Conservation (phyloP, 2,113 vertebrate genomes). For the Pontoporia blainvillei region DNA sequence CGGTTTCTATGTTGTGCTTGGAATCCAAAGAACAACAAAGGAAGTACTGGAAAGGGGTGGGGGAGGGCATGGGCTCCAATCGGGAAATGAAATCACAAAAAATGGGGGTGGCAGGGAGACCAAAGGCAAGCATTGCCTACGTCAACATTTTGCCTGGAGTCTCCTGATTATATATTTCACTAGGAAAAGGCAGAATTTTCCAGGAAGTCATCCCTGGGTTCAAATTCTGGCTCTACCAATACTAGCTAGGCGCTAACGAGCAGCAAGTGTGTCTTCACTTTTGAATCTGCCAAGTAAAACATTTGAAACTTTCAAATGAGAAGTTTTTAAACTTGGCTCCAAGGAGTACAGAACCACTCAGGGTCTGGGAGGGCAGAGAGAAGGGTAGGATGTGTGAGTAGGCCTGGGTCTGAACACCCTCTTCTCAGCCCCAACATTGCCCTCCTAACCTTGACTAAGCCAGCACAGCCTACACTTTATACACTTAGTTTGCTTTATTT, state of each 20-base stretch:
- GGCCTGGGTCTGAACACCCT: rapidly evolving
- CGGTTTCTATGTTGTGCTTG: background rate
- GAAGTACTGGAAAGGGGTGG: background rate
- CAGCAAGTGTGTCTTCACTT: background rate
- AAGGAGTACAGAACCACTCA: background rate
- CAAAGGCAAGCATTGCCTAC: background rate
- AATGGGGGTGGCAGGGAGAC: background rate
- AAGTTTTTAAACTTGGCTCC: background rate
- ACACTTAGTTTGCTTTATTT: background rate
- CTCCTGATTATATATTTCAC: background rate
- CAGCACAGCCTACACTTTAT: background rate
- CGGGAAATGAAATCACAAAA: background rate
- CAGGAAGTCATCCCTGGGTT: background rate
- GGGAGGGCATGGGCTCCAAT: background rate
- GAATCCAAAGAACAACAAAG: background rate
- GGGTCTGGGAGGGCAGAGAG: background rate
- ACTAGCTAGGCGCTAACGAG: background rate
- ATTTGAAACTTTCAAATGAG: background rate
- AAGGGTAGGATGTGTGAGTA: background rate
- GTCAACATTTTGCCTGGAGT: background rate
- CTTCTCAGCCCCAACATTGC: background rate
- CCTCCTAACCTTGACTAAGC: background rate
- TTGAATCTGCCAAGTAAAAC: background rate
- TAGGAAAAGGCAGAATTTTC: background rate
- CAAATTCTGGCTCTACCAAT: background rate